phyloP scores from a whole-genome alignment of 1,140 invertebrate species.

The Drosophila ohnishii region DNA sequence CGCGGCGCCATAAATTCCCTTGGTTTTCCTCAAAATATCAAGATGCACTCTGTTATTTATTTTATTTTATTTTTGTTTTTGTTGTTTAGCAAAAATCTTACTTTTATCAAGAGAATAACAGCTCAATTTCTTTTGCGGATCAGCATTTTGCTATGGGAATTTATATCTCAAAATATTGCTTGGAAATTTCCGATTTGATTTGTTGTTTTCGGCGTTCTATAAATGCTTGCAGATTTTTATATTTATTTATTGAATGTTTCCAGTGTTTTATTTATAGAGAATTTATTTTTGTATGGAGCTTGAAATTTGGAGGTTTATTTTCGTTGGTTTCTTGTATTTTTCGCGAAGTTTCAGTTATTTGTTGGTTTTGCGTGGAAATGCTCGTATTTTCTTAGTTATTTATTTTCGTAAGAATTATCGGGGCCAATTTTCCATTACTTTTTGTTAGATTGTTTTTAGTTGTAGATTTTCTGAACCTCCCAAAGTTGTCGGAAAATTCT shows the following conservation, averaged over 20 bases:
- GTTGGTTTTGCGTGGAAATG: not conserved
- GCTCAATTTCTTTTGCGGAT: slow-evolving; percentile 23
- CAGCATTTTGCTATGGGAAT: slow-evolving; percentile 20
- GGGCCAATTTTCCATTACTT: not conserved
- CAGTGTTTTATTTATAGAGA: slow-evolving; percentile 19
- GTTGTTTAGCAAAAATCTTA: not conserved
- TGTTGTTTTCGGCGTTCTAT: slow-evolving; percentile 13
- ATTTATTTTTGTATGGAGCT: slow-evolving; percentile 3
- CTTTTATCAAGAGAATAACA: not conserved
- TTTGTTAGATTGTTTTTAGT: slow-evolving; percentile 4
- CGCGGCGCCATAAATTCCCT: slow-evolving; percentile 78
- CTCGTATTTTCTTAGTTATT: not conserved
- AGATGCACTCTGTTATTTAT: slow-evolving; percentile 4
- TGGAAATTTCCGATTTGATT: slow-evolving; percentile 22
- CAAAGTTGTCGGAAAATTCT: slow-evolving; percentile 1
- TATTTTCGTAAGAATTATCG: not conserved
- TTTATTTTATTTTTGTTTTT: not conserved
- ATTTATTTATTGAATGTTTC: slow-evolving; percentile 29
- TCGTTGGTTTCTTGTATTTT: slow-evolving; percentile 6
- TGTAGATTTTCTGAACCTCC: not conserved
- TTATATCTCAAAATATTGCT: slow-evolving; percentile 24
- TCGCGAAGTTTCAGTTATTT: slow-evolving; percentile 3
- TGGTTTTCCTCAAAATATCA: slow-evolving; percentile 10
- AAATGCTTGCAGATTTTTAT: slow-evolving; percentile 12
- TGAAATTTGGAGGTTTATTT: slow-evolving; percentile 6